These are phyloP conservation scores for Achlya flavicornis DNA, from an alignment of 2,888 invertebrate genomes.

Conservation along the genomic window DNA sequence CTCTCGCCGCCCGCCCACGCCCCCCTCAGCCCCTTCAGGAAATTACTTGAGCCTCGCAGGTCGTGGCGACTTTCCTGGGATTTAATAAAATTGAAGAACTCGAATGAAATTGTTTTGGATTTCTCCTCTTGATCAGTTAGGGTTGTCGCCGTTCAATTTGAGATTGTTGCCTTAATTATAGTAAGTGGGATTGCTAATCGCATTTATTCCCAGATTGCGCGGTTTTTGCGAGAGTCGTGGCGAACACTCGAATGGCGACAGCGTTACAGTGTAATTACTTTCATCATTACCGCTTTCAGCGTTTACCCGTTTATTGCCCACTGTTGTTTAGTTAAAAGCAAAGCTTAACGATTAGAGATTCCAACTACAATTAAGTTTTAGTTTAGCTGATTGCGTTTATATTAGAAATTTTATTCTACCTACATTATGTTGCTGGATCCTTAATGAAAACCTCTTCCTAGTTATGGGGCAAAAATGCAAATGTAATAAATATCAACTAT, in stretches of 20 bases:
- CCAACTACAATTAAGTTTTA: not conserved
- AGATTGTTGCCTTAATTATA: conserved; percentile 66
- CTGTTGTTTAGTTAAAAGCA: conserved; percentile 23
- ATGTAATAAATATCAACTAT: too few species aligned
- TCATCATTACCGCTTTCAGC: conserved; percentile 27
- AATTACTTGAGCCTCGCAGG: conserved; percentile 77
- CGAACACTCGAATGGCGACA: conserved; percentile 26
- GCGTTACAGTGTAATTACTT: conserved; percentile 34
- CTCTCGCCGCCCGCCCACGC: conserved; percentile 44
- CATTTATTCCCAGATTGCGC: conserved; percentile 53
- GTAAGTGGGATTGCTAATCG: conserved; percentile 69
- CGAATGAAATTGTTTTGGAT: conserved; percentile 76
- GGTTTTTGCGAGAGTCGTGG: conserved; percentile 34
- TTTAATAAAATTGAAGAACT: conserved; percentile 79
- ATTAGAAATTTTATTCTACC: not conserved
- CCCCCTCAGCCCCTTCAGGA: conserved; percentile 58
- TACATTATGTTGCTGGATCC: not conserved
- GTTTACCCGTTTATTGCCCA: conserved; percentile 26
- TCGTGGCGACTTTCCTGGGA: conserved; percentile 70
- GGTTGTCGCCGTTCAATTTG: conserved; percentile 57
- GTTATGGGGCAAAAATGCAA: not conserved
- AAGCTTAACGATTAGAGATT: conserved; percentile 17
- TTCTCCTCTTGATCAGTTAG: conserved; percentile 67
- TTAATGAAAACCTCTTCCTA: not conserved
- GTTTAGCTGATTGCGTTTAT: not conserved